Evolutionary conservation across 2,797 vertebrate species (phyloP).

Genomic region (Semotilus atromaculatus): DNA sequence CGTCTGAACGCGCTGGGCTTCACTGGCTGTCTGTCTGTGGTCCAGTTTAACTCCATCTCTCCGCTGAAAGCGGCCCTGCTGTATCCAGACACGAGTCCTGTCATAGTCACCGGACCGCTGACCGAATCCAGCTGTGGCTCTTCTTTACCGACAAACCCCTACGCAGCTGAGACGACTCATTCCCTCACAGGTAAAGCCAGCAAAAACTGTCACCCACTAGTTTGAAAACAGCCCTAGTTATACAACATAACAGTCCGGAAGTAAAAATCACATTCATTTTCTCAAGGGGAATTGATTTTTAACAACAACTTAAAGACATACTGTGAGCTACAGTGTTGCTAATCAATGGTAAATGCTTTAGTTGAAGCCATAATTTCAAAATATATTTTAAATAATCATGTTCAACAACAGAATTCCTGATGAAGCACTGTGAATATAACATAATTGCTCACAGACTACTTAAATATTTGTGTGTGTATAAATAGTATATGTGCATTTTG

Average conservation of each 20-base stretch:
- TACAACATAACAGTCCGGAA: not conserved
- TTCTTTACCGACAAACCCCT: conserved; percentile 76
- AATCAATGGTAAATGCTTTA: not conserved
- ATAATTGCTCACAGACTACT: not conserved
- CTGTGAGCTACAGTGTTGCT: no score
- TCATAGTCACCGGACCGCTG: conserved; percentile 80
- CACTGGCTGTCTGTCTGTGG: conserved; percentile 88
- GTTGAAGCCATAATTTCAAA: not conserved
- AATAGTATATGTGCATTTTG: no score
- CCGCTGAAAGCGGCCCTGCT: conserved; percentile 89
- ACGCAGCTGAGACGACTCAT: conserved; percentile 84
- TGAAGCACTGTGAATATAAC: not conserved
- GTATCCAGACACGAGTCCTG: conserved; percentile 74
- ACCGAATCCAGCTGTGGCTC: conserved; percentile 83
- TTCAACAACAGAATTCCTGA: not conserved
- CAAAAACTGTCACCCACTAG: not conserved
- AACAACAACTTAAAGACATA: not conserved
- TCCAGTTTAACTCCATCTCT: conserved; percentile 88
- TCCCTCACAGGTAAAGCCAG: conserved; percentile 83
- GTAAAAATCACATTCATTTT: not conserved
- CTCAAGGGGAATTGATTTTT: not conserved
- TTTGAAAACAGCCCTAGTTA: not conserved
- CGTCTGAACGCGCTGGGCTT: conserved; percentile 86
- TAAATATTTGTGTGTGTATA: no score
- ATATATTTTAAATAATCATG: not conserved